These are phyloP conservation scores for Platypus cylindrus DNA, from an alignment of 2,888 invertebrate genomes.

Conservation along the genomic window DNA sequence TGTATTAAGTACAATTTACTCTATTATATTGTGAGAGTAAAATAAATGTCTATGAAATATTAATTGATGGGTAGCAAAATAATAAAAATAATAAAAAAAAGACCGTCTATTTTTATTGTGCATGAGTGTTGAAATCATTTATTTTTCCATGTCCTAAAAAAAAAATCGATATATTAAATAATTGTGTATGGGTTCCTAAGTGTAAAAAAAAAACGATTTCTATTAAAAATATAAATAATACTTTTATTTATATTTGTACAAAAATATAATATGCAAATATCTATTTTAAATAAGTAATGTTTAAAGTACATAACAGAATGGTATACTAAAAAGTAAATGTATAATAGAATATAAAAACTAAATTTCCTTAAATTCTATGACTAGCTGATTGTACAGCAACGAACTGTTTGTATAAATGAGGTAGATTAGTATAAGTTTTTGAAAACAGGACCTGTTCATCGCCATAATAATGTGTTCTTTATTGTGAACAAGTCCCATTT, in stretches of 20 bases:
- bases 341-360: conserved; percentile 24
- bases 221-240: conserved; percentile 28
- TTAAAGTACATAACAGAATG: conserved; percentile 21
- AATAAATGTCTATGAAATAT: conserved; percentile 14
- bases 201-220: conserved; percentile 2
- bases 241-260: conserved; percentile 32
- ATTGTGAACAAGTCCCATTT: too few relatives aligned
- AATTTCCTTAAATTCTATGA: conserved; percentile 34
- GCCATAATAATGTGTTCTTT: too few relatives aligned
- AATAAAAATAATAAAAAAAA: too few relatives aligned
- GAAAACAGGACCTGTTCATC: too few relatives aligned
- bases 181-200: too few relatives aligned
- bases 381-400: conserved; percentile 39
- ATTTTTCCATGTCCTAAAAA: too few relatives aligned
- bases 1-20: conserved; percentile 11
- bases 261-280: conserved; percentile 34
- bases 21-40: conserved; percentile 9
- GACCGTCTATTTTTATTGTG: too few relatives aligned
- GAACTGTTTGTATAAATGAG: conserved; percentile 37
- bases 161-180: too few relatives aligned
- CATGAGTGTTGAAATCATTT: too few relatives aligned
- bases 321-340: conserved; percentile 23
- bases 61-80: too few relatives aligned
- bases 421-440: conserved; percentile 33
- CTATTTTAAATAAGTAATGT: conserved; percentile 23